Evolutionary conservation across 2,113 vertebrate genomes (phyloP).

Genomic region (Mus pahari): DNA sequence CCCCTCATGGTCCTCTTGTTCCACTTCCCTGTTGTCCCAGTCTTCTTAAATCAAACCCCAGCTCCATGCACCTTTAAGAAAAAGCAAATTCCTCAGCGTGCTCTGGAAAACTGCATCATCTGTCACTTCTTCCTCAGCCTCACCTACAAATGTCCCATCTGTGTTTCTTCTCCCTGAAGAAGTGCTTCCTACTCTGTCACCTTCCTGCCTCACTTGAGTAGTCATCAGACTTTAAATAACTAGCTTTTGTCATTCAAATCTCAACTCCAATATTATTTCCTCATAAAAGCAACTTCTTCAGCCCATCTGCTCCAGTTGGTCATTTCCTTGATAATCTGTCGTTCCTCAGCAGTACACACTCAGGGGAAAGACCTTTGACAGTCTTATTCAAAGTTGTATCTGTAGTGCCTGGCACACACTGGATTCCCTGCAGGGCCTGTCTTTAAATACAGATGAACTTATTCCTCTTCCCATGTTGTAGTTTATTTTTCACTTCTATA

Average conservation of each 20-base stretch:
- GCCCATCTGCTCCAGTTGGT: not conserved
- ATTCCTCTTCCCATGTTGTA: not conserved
- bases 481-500: constrained; percentile 34
- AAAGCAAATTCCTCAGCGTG: not conserved
- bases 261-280: not conserved
- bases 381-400: not conserved
- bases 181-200: not conserved
- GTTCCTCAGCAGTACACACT: not conserved
- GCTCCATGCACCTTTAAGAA: not conserved
- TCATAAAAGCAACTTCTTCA: not conserved
- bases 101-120: too few relatives aligned
- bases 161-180: not conserved
- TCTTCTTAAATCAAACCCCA: not conserved
- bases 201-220: not conserved
- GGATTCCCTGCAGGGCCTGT: not conserved
- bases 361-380: not conserved
- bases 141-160: not conserved
- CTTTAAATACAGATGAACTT: not conserved
- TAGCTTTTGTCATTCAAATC: not conserved
- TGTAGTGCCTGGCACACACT: not conserved
- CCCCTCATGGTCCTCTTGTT: not conserved
- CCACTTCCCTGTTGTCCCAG: too few relatives aligned
- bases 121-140: not conserved
- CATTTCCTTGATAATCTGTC: not conserved
- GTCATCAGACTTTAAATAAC: not conserved